Conservation (phyloP, 2,113 vertebrate genomes). For the Vidua chalybeata region DNA sequence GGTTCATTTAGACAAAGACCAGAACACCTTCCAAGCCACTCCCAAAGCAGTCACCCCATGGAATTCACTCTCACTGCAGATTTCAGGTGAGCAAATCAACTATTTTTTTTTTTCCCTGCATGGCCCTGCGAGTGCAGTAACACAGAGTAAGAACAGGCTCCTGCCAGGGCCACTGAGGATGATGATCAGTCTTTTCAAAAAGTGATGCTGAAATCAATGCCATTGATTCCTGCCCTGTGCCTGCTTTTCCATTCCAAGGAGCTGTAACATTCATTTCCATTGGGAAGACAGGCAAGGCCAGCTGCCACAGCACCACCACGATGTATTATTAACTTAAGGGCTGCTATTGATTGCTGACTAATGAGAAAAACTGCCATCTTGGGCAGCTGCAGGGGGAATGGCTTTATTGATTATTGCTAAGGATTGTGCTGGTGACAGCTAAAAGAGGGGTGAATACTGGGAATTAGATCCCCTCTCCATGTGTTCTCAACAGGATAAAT, state of each 20-base stretch:
- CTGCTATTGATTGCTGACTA: slow-evolving; percentile 64
- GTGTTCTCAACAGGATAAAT: neutral
- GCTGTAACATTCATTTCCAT: slow-evolving; percentile 25
- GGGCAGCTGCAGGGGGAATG: slow-evolving; percentile 22
- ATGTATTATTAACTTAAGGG: slow-evolving; percentile 59
- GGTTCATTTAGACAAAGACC: neutral
- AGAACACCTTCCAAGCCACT: neutral
- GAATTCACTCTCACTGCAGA: neutral
- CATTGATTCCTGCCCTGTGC: slow-evolving; percentile 58
- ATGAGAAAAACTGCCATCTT: slow-evolving; percentile 52
- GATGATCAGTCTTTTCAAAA: slow-evolving; percentile 65
- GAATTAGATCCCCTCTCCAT: neutral
- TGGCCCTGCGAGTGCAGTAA: neutral
- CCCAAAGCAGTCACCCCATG: neutral
- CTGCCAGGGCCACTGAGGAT: slow-evolving; percentile 1
- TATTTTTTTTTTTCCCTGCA: neutral
- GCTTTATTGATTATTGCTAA: slow-evolving; percentile 46
- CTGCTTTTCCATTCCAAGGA: slow-evolving; percentile 46
- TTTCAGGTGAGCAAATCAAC: neutral
- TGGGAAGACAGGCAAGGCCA: slow-evolving; percentile 22
- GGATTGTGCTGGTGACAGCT: slow-evolving; percentile 11
- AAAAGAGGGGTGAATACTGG: neutral
- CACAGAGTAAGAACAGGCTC: slow-evolving; percentile 18
- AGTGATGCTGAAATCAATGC: slow-evolving; percentile 55
- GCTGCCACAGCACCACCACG: slow-evolving; percentile 27